Base-by-base conservation (phyloP, 2,113 vertebrate genomes). In the Ardeotis arabs region DNA sequence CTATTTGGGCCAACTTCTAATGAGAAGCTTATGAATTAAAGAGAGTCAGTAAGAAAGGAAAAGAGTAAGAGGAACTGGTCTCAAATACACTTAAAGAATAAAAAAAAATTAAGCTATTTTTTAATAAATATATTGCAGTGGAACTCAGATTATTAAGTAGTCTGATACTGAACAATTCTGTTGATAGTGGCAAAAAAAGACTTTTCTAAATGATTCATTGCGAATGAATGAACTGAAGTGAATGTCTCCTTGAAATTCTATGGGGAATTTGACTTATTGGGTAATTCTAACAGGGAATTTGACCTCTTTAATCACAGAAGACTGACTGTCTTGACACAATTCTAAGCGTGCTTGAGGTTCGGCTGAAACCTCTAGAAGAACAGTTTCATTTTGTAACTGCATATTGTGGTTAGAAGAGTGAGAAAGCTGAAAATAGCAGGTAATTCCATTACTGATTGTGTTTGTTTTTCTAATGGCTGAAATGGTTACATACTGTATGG, bases 1-100 rank as follows among this genome's bases (percentile, higher is more conserved):
- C 59, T 96, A 37, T 95, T 97, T 96, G 83, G 94, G 58, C 13
- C 0, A 14, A 82, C 80, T 85, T 96, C 58, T 82, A 35, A 69
- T 58, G 35, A 58, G 89, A 90, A 93, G 64, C 56, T 60, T n/a
- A 24, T 56, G 73, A 90, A 82, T 89, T 93, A 68, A 67, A 72
- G 49, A 28, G 29, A 63, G 31, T 39, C 67, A 81, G 52, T 16
- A 49, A 72, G 41, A 72, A 82, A 87, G 18, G 21, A 28, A 62
- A 63, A 77, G 64, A 59, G 13, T n/a, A 47, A 37, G 41, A 90
- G n/a, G 22, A 87, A 50, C 15, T 20, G 15, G 29, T 17, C 39
- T 82, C 39, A 69, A 59, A 72, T 82, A 1, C 49, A 28, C 14
- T 4, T 8, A 23, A 79, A 56, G 19, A 55, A 1, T 44, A 44